Evolutionary conservation across 2,113 vertebrate genomes (phyloP).

Genomic region (Arvicanthis niloticus): DNA sequence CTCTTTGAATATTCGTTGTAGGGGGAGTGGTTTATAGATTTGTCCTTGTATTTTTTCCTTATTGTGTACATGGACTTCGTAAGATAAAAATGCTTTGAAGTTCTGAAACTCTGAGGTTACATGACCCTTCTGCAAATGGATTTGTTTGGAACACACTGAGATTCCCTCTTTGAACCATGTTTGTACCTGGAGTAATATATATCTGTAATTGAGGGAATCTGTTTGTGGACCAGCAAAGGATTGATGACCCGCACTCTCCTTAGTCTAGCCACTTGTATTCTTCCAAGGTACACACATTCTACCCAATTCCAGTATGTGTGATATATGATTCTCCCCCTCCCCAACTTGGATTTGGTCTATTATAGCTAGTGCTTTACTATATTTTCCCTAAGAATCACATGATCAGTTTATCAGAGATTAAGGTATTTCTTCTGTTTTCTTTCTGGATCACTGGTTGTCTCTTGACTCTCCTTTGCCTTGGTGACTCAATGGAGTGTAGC

Average conservation of each 20-base stretch:
- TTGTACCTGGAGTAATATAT: background rate
- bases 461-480: constrained; percentile 20
- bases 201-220: background rate
- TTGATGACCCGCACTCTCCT: background rate
- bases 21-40: constrained; percentile 35
- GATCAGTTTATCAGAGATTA: constrained; percentile 34
- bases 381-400: background rate
- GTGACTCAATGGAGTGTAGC: background rate
- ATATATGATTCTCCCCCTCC: background rate
- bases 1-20: constrained; percentile 50
- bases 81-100: constrained; percentile 48
- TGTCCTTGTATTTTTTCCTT: constrained; percentile 31
- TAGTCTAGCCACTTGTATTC: background rate
- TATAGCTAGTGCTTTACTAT: background rate
- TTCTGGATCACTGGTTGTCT: constrained; percentile 15
- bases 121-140: background rate
- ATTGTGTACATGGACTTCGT: constrained; percentile 25
- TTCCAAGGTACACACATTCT: background rate
- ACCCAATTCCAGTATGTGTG: background rate
- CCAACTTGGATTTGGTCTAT: background rate
- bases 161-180: background rate
- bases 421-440: background rate
- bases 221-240: background rate
- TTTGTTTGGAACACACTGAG: constrained; percentile 11
- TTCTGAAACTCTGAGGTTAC: constrained; percentile 34